Evolutionary conservation across 1,140 invertebrate species (phyloP).

Genomic region (Geopemphigus sp.): DNA sequence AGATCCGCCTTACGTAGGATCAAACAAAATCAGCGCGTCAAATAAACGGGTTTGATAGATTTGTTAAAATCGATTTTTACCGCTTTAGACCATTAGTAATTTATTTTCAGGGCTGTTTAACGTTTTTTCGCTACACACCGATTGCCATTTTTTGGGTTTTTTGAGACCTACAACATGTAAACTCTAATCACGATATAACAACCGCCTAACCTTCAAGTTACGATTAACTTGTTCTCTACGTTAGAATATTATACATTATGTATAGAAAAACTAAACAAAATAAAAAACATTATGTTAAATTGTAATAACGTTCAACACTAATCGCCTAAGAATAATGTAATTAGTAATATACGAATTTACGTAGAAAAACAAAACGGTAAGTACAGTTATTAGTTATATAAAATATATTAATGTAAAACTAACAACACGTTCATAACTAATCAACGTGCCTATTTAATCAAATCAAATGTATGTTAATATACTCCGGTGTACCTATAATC

Average conservation of each 20-base stretch:
- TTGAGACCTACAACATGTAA: too few species aligned
- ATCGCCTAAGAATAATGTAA: neutral
- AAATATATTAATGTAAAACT: neutral
- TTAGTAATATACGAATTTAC: neutral
- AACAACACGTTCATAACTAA: neutral
- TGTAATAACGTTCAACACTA: neutral
- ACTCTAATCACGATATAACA: neutral
- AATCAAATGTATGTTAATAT: neutral
- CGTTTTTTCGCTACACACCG: too few species aligned
- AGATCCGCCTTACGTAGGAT: too few species aligned
- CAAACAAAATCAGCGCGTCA: too few species aligned
- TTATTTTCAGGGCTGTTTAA: too few species aligned
- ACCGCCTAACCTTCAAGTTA: neutral
- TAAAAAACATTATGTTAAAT: neutral
- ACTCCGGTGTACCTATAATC: too few species aligned
- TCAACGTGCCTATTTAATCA: conserved; percentile 4
- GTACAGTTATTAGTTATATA: neutral
- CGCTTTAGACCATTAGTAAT: too few species aligned
- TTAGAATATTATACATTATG: neutral
- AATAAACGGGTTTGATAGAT: too few species aligned
- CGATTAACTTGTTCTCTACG: neutral
- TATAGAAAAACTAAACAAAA: too few species aligned
- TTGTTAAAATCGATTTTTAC: too few species aligned
- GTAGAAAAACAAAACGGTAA: neutral
- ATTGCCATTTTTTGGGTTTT: too few species aligned